These are phyloP conservation scores for Enteromius thamalakanensis DNA, from an alignment of 2,797 vertebrate genomes.

Conservation along the genomic window DNA sequence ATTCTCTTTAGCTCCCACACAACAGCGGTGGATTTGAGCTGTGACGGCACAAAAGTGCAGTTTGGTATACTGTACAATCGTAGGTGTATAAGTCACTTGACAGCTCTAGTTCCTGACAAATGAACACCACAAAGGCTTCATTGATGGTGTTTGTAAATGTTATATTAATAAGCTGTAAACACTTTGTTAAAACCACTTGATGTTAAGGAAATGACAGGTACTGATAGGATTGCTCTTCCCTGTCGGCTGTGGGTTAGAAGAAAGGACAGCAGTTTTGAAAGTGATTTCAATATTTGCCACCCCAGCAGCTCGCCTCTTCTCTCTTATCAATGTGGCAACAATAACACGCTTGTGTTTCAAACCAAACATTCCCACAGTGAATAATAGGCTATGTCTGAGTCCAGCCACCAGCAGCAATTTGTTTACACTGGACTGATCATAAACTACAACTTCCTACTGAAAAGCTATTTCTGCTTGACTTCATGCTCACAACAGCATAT, in stretches of 20 bases:
- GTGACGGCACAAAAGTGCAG: slow-evolving; percentile 72
- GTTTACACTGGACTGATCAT: slow-evolving; percentile 83
- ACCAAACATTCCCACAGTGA: slow-evolving; percentile 98
- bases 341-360: slow-evolving; percentile 95
- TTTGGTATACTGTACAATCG: slow-evolving; percentile 68
- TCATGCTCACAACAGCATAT: slow-evolving; percentile 47
- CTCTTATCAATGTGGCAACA: slow-evolving; percentile 82
- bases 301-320: slow-evolving; percentile 72
- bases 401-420: slow-evolving; percentile 79
- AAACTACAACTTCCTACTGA: slow-evolving; percentile 83
- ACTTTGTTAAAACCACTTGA: slow-evolving; percentile 54
- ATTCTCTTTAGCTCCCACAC: slow-evolving; percentile 72
- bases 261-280: slow-evolving; percentile 66
- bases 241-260: slow-evolving; percentile 57
- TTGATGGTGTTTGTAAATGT: slow-evolving; percentile 55
- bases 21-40: slow-evolving; percentile 70
- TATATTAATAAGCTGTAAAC: slow-evolving; percentile 58
- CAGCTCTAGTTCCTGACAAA: slow-evolving; percentile 69
- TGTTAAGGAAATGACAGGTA: slow-evolving; percentile 50
- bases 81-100: slow-evolving; percentile 78
- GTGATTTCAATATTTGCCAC: slow-evolving; percentile 68
- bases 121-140: slow-evolving; percentile 46
- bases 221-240: slow-evolving; percentile 47
- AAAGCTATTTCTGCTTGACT: slow-evolving; percentile 68
- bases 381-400: slow-evolving; percentile 84